Conservation (phyloP, 2,797 vertebrate species). For the Epinephelus awoara region DNA sequence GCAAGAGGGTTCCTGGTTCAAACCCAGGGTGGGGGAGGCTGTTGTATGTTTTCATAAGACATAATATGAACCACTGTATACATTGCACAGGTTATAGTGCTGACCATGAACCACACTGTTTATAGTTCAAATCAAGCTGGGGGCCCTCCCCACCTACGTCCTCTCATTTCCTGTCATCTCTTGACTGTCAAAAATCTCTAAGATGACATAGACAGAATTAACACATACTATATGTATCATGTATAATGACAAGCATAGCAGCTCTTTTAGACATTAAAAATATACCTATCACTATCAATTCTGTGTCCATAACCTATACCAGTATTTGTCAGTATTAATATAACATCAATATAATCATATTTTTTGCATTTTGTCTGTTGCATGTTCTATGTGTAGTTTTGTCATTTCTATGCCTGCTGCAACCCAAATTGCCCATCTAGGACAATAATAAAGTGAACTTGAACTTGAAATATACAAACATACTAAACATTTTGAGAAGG, state of each 20-base stretch:
- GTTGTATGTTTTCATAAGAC: too few species aligned
- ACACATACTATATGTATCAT: too few species aligned
- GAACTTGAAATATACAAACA: too few species aligned
- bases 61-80: too few species aligned
- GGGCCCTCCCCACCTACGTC: not conserved
- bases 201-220: too few species aligned
- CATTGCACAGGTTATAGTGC: not conserved
- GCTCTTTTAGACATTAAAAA: not conserved
- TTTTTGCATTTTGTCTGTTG: too few species aligned
- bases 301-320: not conserved
- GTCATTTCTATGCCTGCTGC: too few species aligned
- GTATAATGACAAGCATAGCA: not conserved
- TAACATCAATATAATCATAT: not conserved
- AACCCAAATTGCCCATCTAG: too few species aligned
- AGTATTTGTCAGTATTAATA: not conserved
- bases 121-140: not conserved
- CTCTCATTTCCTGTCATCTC: not conserved
- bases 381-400: too few species aligned
- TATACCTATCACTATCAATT: not conserved
- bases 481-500: not conserved
- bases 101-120: not conserved
- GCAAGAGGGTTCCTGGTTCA: too few species aligned
- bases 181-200: not conserved
- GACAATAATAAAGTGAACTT: too few species aligned
- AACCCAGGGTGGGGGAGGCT: too few species aligned